Evolutionary conservation across 1,140 invertebrate genomes (phyloP).

Genomic region (Drosophila lacteicornis): DNA sequence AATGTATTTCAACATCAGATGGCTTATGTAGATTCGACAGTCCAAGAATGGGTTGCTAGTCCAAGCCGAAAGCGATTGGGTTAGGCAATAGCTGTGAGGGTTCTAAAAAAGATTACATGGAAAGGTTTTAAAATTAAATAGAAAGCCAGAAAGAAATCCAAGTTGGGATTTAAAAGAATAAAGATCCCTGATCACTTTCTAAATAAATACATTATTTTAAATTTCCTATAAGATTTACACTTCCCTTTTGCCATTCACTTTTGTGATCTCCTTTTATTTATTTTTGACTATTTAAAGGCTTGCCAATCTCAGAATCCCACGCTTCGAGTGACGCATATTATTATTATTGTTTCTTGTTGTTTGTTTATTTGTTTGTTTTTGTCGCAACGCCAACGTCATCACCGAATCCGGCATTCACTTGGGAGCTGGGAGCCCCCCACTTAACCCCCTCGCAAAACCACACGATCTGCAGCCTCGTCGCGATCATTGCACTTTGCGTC

Average conservation of each 20-base stretch:
- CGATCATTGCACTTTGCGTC: constrained; percentile 80
- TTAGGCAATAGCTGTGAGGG: constrained; percentile 16
- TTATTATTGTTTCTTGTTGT: constrained; percentile 7
- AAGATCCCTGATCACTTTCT: neutral
- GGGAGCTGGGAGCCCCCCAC: neutral
- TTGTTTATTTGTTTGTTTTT: constrained; percentile 28
- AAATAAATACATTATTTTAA: neutral
- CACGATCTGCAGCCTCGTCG: constrained; percentile 59
- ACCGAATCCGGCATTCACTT: constrained; percentile 29
- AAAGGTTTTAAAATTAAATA: neutral
- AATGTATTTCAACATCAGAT: constrained; percentile 22
- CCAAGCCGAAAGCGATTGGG: constrained; percentile 39
- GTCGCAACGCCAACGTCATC: constrained; percentile 31
- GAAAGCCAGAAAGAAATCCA: neutral
- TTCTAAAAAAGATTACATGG: neutral
- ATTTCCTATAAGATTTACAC: neutral
- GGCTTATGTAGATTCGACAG: constrained; percentile 12
- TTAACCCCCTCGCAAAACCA: constrained; percentile 1
- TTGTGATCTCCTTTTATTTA: neutral
- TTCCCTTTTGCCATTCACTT: constrained; percentile 5
- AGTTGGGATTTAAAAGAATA: neutral
- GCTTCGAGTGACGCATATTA: constrained; percentile 47
- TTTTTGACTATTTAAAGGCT: constrained; percentile 25
- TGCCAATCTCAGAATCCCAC: constrained; percentile 44
- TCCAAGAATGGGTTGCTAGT: constrained; percentile 22